These are phyloP conservation scores for Creontiades dilutus DNA, from an alignment of 2,888 invertebrate species.

Conservation along the genomic window DNA sequence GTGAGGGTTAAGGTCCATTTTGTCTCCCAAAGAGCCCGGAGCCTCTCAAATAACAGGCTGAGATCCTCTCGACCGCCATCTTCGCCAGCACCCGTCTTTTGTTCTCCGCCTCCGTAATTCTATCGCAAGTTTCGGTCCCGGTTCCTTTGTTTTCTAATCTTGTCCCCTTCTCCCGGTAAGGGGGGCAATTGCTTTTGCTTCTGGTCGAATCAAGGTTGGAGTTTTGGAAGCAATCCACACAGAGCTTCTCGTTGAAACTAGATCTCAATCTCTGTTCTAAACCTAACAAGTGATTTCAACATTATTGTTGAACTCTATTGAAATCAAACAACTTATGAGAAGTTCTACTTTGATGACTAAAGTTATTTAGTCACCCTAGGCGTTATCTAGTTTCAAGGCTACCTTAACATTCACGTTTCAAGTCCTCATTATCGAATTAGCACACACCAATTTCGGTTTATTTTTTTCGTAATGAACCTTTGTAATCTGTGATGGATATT, in stretches of 20 bases:
- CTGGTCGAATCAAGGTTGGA: not conserved
- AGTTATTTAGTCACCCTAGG: no score
- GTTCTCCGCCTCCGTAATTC: constrained; percentile 46
- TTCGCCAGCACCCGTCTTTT: constrained; percentile 12
- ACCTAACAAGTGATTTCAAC: no score
- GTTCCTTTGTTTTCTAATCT: constrained; percentile 31
- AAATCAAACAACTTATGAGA: no score
- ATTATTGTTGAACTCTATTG: no score
- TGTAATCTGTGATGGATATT: no score
- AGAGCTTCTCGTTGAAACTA: not conserved
- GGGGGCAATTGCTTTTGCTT: not conserved
- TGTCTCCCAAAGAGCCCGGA: not conserved
- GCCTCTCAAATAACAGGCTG: constrained; percentile 36
- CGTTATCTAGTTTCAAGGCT: no score
- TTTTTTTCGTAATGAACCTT: no score
- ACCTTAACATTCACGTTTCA: no score
- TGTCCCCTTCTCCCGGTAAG: not conserved
- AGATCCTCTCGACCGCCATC: not conserved
- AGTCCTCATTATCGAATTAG: no score
- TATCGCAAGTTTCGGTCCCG: constrained; percentile 29
- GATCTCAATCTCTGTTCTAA: not conserved
- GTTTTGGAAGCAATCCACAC: not conserved
- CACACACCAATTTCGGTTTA: no score
- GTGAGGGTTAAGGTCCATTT: constrained; percentile 24
- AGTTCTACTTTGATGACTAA: no score